Base-by-base conservation (phyloP, 2,113 vertebrate species). In the Anoplopoma fimbria region DNA sequence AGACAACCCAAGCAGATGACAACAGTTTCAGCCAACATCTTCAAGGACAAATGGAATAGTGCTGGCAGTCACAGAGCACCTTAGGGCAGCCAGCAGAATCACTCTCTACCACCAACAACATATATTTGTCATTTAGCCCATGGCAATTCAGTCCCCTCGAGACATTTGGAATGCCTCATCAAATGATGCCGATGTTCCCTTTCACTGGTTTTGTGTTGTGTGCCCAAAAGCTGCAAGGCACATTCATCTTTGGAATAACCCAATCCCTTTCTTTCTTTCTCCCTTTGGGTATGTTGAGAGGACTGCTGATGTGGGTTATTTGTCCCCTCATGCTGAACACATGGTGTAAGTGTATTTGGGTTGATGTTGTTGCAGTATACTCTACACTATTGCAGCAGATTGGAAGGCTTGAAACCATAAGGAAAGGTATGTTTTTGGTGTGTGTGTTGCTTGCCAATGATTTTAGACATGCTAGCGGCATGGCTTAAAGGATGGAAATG, bases 181-280 rank as follows among this genome's bases (percentile, higher is more conserved):
- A 95, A 94, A 95, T 94, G 93, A 95, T 94, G 92, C 91, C 92
- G 76, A 92, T 93, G 93, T 95, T 95, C 91, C 91, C 87, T 94
- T 94, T 94, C 92, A 80, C 89, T 93, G 93, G 91, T 89, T 94
- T 94, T 94, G 91, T 94, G 90, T 93, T 93, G 93, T 94, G 94
- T 95, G 93, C 93, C 94, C 93, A 93, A 94, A 95, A 94, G 91
- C 93, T 93, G 86, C 67, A 62, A 93, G 92, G 90, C 90, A 92
- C 94, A 94, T 95, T 94, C 91, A 92, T 95, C 94, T 94, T 93
- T 92, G 93, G 93, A 95, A 94, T 95, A 93, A 93, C 88, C 88
- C 94, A 93, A 94, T 94, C 87, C 51, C 81, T 89, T 84, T 93
- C 82, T 88, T 86, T 83, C 79, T 75, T 81, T 81, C 72, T 67